Base-by-base conservation (phyloP, 1,140 invertebrate genomes). In the Hycleus cichorii region DNA sequence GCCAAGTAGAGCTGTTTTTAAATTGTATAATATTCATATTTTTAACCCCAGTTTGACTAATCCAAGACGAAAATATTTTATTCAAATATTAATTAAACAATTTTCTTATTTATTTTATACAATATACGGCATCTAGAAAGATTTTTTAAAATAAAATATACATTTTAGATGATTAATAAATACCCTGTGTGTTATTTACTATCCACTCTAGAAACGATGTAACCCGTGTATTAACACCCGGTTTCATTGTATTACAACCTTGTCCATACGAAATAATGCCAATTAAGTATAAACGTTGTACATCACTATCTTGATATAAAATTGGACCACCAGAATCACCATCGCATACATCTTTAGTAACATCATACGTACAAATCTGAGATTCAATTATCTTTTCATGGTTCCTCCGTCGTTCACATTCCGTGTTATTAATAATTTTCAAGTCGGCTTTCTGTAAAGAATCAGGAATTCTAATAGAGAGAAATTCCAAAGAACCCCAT, bases 271-370 rank as follows among this genome's bases (percentile, higher is more conserved):
- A 81, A 38, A 85, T 76, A n/a, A 84, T 67, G n/a, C 79, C 84
- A 1, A 79, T 59, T 8, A 74, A 58, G 54, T 0, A n/a, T n/a
- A 79, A 58, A 8, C 74, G 65, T 6, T 70, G 72, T 0, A 66
- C 78, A 0, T 62, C 57, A 0, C 74, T 67, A 63, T 84, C 78
- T 39, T 75, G 70, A 74, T 80, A 85, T 5, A 85, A 66, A 4
- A 85, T 60, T 0, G 86, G 85, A 5, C 86, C 86, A 27, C 87
- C 87, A 32, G 84, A 86, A 68, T 90, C 86, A 52, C 80, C 76
- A 81, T 83, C 80, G 68, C 86, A 88, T 3, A 83, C 74, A 67
- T 88, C 86, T 63, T 82, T 84, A 45, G 77, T 78, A 18, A 71
- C 64, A 0, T 76, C 72, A 40, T 79, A 86, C 2, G 85, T 88